Evolutionary conservation across 2,113 vertebrate genomes (phyloP), one percentile per base, ranked within the genome.

Genomic region (Numenius arquata): DNA sequence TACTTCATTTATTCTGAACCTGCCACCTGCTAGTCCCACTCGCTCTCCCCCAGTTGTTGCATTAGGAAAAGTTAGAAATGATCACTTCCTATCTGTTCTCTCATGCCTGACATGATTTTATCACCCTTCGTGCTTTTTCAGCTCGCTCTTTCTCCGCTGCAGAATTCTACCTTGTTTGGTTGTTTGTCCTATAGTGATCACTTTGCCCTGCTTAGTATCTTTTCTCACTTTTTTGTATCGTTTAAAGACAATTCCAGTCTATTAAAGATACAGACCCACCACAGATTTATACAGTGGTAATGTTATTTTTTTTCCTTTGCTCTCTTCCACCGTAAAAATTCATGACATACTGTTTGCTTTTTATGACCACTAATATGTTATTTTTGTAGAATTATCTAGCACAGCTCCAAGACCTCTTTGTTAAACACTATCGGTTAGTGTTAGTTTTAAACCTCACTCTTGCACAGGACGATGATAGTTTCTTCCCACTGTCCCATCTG

Each of bases 381-480:
- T 78, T 91, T 90, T 48, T 41, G 27, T 18, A 43, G 23, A 76
- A 87, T 27, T 84, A 66, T 23, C 34, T 40, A 26, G 11, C 41
- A 41, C 3, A 4, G 36, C 76, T 73, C 88, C 30, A 70, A 77
- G 59, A 61, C 22, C 12, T 73, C 67, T 47, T 36, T 61, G 45
- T 40, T 81, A 15, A 73, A 50, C 22, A 56, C 12, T 36, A 29
- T 22, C 2, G 6, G 34, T n/a, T 50, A 82, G 40, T 45, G n/a
- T n/a, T n/a, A n/a, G n/a, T n/a, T n/a, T 63, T 59, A 79, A 66
- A 74, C 26, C 15, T 65, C 5, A 0, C 32, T 89, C 34, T 25
- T 62, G 48, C 68, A 70, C 18, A 53, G n/a, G 18, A 52, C 1
- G 1, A 29, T 0, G 0, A 34, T 0, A 23, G 13, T 63, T 65